These are phyloP conservation scores for Pollenia angustigena DNA, from an alignment of 2,888 invertebrate genomes.

Conservation along the genomic window DNA sequence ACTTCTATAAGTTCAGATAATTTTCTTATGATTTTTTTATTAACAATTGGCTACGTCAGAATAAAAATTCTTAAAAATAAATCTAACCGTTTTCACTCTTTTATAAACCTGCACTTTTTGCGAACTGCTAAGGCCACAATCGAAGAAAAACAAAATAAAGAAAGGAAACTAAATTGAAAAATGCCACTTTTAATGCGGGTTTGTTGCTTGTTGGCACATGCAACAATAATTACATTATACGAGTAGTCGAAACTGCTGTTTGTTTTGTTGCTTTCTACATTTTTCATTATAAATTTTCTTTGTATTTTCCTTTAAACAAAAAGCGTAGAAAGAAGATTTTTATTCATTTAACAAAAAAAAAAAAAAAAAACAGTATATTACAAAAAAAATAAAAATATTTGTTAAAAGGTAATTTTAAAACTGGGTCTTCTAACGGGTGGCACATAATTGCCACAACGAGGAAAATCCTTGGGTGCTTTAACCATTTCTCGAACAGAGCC, in stretches of 20 bases:
- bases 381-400: not conserved
- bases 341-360: not conserved
- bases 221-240: conserved; percentile 43
- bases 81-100: not conserved
- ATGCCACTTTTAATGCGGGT: conserved; percentile 40
- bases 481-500: conserved; percentile 87
- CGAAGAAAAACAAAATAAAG: not conserved
- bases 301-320: not conserved
- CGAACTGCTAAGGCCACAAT: not conserved
- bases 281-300: conserved; percentile 4
- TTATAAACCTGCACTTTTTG: not conserved
- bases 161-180: conserved; percentile 18
- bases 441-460: conserved; percentile 90
- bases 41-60: no score
- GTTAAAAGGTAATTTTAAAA: not conserved
- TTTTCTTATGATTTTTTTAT: no score
- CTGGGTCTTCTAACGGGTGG: conserved; percentile 70
- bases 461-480: conserved; percentile 88
- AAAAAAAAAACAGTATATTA: not conserved
- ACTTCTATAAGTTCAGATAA: no score
- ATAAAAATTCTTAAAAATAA: no score
- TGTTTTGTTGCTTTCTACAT: not conserved
- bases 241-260: not conserved
- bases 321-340: not conserved
- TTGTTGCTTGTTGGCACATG: conserved; percentile 46